These are phyloP conservation scores for Pelochelys cantorii DNA, from an alignment of 2,797 vertebrate genomes.

Conservation along the genomic window DNA sequence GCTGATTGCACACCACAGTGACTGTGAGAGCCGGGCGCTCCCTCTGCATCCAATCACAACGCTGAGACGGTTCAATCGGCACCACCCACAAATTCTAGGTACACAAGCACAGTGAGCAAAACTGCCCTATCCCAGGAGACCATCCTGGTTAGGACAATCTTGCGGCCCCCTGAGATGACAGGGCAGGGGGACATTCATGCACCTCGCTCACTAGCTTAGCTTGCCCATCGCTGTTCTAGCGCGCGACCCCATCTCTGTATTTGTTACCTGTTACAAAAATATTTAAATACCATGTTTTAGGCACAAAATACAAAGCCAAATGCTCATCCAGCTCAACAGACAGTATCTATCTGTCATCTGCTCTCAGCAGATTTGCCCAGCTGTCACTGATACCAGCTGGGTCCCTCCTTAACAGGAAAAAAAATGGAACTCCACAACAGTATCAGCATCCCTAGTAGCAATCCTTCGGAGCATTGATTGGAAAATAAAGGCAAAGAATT, in stretches of 20 bases:
- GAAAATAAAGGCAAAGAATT: neutral
- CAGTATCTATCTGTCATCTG: accelerated
- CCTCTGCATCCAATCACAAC: no score
- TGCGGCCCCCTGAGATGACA: no score
- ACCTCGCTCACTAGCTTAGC: no score
- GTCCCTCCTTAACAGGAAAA: accelerated
- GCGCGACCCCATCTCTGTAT: accelerated
- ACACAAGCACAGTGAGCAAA: no score
- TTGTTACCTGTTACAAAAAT: accelerated
- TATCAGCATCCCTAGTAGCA: neutral
- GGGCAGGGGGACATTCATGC: no score
- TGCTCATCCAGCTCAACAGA: neutral
- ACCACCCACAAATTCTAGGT: no score
- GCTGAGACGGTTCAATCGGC: no score
- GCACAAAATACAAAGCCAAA: neutral
- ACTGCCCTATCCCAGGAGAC: no score
- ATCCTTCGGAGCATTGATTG: neutral
- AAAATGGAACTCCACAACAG: neutral
- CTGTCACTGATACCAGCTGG: accelerated
- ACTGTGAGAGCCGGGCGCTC: no score
- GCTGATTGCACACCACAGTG: no score
- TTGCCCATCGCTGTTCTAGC: neutral
- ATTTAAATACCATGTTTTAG: neutral
- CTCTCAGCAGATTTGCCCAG: accelerated
- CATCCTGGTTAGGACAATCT: no score